Evolutionary conservation across 2,113 vertebrate species (phyloP).

Genomic region (Paramormyrops kingsleyae): DNA sequence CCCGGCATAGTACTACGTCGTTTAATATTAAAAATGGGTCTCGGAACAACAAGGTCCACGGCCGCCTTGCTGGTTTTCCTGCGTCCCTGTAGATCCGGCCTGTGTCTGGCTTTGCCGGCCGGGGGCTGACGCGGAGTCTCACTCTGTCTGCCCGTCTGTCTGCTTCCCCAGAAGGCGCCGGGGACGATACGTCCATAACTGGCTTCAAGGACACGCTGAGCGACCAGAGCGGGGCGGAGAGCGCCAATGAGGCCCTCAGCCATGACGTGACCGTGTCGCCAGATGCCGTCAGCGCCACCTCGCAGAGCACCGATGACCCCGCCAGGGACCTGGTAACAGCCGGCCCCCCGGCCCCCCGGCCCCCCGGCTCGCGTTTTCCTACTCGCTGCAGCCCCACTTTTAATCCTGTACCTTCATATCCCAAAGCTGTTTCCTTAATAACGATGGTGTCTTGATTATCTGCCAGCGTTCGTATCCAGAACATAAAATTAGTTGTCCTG

Average conservation of each 20-base stretch:
- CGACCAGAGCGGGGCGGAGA: conserved; percentile 67
- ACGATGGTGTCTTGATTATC: background rate
- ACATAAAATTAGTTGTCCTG: background rate
- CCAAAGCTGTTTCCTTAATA: background rate
- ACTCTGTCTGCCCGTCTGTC: background rate
- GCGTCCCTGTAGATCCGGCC: background rate
- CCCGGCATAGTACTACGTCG: background rate
- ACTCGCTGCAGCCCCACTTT: background rate
- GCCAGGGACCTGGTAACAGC: conserved; percentile 77
- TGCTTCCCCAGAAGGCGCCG: conserved; percentile 13
- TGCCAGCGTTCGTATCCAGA: background rate
- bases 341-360: background rate
- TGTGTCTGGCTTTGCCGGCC: background rate
- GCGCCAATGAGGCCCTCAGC: conserved; percentile 47
- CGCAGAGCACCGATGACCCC: conserved; percentile 79
- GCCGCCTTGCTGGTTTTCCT: background rate
- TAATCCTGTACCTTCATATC: background rate
- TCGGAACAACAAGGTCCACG: background rate
- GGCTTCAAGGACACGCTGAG: conserved; percentile 63
- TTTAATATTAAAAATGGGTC: background rate
- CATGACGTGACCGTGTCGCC: conserved; percentile 76
- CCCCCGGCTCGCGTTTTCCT: too few species aligned
- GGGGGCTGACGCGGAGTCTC: background rate
- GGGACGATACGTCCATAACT: conserved; percentile 71
- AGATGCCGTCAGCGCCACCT: conserved; percentile 83